Base-by-base conservation (phyloP, 1,140 invertebrate species). In the Listronotus bonariensis region DNA sequence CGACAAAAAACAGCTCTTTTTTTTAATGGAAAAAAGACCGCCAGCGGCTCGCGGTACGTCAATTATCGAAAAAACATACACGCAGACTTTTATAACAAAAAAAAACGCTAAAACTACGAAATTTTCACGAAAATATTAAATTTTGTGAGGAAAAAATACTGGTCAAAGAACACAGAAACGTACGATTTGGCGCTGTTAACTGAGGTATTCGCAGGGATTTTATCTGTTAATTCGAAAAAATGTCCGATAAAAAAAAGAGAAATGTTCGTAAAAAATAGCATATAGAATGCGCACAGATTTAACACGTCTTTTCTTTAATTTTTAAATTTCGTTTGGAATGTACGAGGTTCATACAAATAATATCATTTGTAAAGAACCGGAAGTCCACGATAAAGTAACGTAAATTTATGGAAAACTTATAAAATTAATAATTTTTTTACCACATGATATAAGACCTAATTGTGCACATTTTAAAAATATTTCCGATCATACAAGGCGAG, bases 11-110 rank as follows among this genome's bases (percentile, higher is more conserved):
- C 32, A 12, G 11, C n/a, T 41, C 10, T 55, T 34, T 58, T 57
- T 43, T n/a, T n/a, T n/a, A n/a, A 15, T 0, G 32, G 8, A 46
- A n/a, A 48, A 8, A 49, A 53, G 31, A 45, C 59, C 59, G 49
- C 59, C 48, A 34, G 59, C 59, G 59, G 57, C 31, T 49, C 57
- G 59, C 59, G 59, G 57, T 41, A 60, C 57, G 57, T 60, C 46
- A 60, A 60, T 54, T 18, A 10, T 10, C 2, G 15, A 17, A 18
- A 41, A 54, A 54, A 26, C 26, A 14, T 41, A 54, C 52, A 41
- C 45, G 18, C 10, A 48, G 18, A 48, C 18, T 48, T 48, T 48
- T 48, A 48, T 45, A 48, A 48, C 45, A 48, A 20, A 48, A 26
- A 48, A 14, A 26, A 26, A 26, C 20, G 36, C 15, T 54, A 9